A percentile compares a stretch with the other conserved stretches of the same genome.
Conservation (phyloP, 2,113 vertebrate genomes). For the Heptranchias perlo region DNA sequence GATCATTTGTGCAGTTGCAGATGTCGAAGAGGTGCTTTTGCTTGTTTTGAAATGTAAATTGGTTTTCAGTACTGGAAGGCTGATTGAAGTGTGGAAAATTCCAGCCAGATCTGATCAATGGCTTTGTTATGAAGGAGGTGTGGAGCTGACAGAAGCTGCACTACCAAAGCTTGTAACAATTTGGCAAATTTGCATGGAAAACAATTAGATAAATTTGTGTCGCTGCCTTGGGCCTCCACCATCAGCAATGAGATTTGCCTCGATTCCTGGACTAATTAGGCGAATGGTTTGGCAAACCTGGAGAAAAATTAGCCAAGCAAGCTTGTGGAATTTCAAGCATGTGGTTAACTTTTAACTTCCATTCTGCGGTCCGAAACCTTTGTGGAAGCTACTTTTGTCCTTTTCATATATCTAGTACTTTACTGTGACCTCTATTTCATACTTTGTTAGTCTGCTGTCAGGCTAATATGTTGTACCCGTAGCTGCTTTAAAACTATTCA, state of each 20-base stretch:
- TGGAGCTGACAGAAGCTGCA: not conserved
- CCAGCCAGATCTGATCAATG: not conserved
- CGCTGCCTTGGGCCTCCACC: not conserved
- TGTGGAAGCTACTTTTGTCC: not conserved
- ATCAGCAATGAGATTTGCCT: slow-evolving; percentile 12
- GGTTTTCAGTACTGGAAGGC: not conserved
- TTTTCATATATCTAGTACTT: not conserved
- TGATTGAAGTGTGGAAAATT: not conserved
- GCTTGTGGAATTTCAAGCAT: not conserved
- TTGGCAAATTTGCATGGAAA: slow-evolving; percentile 2
- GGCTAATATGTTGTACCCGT: not conserved
- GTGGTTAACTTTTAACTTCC: slow-evolving; percentile 32
- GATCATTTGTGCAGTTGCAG: not conserved
- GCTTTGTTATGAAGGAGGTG: not conserved
- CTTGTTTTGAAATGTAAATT: not conserved
- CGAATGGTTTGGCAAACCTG: slow-evolving; percentile 4
- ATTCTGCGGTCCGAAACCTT: not conserved
- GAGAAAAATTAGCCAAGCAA: not conserved
- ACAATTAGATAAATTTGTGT: slow-evolving; percentile 16
- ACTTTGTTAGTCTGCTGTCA: not conserved
- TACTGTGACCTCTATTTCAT: not conserved
- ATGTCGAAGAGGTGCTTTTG: not conserved
- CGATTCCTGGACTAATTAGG: not conserved
- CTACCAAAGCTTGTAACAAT: not conserved
- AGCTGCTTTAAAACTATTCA: not conserved